Evolutionary conservation across 2,797 vertebrate species (phyloP), one percentile per base, ranked within the genome.

Genomic region (Sebastes steindachneri): DNA sequence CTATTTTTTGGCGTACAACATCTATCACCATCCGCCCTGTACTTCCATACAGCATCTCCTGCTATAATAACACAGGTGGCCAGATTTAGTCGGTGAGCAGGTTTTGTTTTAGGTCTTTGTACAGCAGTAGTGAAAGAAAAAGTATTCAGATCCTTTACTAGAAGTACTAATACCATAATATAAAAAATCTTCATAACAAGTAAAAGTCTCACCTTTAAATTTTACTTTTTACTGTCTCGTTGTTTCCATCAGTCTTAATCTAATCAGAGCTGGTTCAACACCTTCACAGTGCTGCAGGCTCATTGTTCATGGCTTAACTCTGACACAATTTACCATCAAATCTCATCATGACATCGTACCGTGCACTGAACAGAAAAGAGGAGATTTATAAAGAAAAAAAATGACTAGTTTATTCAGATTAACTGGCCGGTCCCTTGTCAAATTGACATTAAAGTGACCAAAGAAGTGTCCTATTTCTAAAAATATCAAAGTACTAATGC

Each of bases 321-420:
- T 28, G 53, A 60, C 45, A 51, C 45, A 17, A 51, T 51, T n/a
- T 51, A 1, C 45, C 45, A 51, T 15, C 78, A 53, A 71, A 78
- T 81, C 58, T 72, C 41, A 21, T 62, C 9, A 11, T 17, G 19
- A 53, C 33, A 62, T 54, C 54, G 51, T 55, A n/a, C 7, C 29
- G 31, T 58, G 37, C 12, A 58, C 19, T 37, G 1, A 14, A n/a
- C 31, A 45, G 12, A 57, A 25, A 0, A 54, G 21, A 54, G 53
- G 15, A 19, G 26, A 37, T 26, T 53, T 28, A n/a, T 19, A 4
- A 55, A 74, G 23, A 37, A 12, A 35, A 1, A 19, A 11, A 60
- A 54, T 15, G 31, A 73, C 58, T 63, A 4, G 58, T 79, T 76
- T 78, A 79, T 68, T 75, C 51, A 25, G 63, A 53, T 80, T 63